Conservation (phyloP, 2,797 vertebrate genomes). For the Cryptoprocta ferox region DNA sequence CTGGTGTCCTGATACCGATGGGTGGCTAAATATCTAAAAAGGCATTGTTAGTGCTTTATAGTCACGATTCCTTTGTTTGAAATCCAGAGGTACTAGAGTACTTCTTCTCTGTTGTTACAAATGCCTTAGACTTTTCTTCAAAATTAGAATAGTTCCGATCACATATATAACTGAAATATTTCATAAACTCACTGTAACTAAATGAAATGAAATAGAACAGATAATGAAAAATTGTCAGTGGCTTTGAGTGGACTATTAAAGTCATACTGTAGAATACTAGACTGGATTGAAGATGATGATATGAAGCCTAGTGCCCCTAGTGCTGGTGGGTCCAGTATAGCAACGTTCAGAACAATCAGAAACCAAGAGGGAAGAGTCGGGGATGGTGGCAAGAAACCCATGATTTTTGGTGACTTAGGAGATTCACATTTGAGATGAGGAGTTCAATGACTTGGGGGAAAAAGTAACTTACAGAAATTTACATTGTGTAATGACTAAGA, state of each 20-base stretch:
- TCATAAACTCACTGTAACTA: not conserved
- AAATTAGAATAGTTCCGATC: not conserved
- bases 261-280: not conserved
- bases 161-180: not conserved
- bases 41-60: not conserved
- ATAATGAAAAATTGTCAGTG: not conserved
- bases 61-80: not conserved
- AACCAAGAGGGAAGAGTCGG: not conserved
- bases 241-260: not conserved
- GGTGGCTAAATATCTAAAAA: not conserved
- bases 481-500: not conserved
- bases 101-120: not conserved
- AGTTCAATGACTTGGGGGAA: not conserved
- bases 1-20: not conserved
- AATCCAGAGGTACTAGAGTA: not conserved
- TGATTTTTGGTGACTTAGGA: not conserved
- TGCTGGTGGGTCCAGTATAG: not conserved
- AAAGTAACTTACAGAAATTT: not conserved
- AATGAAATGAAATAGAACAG: not conserved
- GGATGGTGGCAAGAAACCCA: not conserved
- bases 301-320: not conserved
- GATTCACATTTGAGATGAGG: not conserved
- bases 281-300: not conserved
- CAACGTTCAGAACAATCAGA: not conserved
- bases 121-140: constrained; percentile 14